Base-by-base conservation (phyloP, 1,140 invertebrate species). In the Galendromus occidentalis region DNA sequence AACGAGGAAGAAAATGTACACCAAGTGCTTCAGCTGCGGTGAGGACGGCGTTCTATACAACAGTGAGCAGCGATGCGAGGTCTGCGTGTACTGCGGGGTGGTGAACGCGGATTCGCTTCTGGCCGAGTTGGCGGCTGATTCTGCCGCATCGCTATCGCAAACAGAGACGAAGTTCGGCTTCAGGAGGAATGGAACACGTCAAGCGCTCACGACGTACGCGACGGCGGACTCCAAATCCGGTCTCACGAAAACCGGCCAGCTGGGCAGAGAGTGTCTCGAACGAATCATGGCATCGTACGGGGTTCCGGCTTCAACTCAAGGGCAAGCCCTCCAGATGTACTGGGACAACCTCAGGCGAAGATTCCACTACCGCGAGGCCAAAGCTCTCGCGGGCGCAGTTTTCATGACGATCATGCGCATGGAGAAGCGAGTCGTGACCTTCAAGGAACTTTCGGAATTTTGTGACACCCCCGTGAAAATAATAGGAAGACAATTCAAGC, bases 401-500 rank as follows among this genome's bases (percentile, higher is more conserved):
- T 33, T 59, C 25, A 18, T 59, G 51, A 29, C 25, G 17, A 22
- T 59, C 22, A 25, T 59, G 14, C 51, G 51, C 33, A 25, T 25
- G 25, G 51, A 59, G 22, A 59, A 59, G 51, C 51, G 51, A 25
- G 33, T 25, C 14, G 25, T 59, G 1, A 18, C 51, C 17, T 59
- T 59, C 33, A 25, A 33, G 14, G 51, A 59, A 9, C 25, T 59
- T 2, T 25, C 51, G 14, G 51, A 59, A 25, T 14, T 33, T 2
- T 59, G 51, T 9, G 51, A 33, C 33, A 29, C 51, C 25, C 25
- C 51, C 14, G 51, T 59, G 51, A 59, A 59, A 33, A 33, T 29
- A 1, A 33, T 59, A 17, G 51, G 51, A 4, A 59, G 33, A 59
- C 51, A 59, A 33, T 59, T 59, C 51, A 59, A 59, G 51, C n/a